Conservation (phyloP, 2,113 vertebrate species). For the Campylorhamphus procurvoides region DNA sequence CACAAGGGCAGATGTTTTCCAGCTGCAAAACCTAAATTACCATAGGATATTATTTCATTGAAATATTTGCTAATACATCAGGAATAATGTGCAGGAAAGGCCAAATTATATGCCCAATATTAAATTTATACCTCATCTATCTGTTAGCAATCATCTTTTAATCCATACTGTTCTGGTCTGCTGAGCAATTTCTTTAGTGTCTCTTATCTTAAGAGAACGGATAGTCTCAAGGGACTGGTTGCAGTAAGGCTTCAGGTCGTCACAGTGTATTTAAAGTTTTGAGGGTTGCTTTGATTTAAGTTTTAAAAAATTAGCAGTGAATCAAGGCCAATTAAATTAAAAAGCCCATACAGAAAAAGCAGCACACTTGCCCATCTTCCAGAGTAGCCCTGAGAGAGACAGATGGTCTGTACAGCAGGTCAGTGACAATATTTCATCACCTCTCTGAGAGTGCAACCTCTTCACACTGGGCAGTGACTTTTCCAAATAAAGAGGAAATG, state of each 20-base stretch:
- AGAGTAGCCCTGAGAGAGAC: constrained; percentile 12
- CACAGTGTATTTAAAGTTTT: background rate
- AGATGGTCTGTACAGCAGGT: constrained; percentile 45
- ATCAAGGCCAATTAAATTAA: background rate
- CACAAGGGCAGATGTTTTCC: constrained; percentile 24
- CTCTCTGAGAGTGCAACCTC: background rate
- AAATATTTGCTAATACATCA: background rate
- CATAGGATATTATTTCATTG: background rate
- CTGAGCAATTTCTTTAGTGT: background rate
- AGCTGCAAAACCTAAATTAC: constrained; percentile 31
- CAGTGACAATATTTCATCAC: constrained; percentile 47
- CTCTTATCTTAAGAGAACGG: background rate
- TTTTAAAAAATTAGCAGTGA: background rate
- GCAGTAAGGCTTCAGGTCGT: background rate
- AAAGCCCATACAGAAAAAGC: background rate
- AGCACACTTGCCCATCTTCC: background rate
- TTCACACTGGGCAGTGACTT: constrained; percentile 14
- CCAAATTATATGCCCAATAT: background rate
- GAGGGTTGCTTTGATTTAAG: background rate
- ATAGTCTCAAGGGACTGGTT: background rate
- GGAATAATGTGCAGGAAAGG: background rate
- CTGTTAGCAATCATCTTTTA: constrained; percentile 12
- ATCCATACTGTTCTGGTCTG: background rate
- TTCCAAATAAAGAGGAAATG: constrained; percentile 22
- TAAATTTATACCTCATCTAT: constrained; percentile 6